Conservation (phyloP, 2,797 vertebrate species). For the Harpagifer antarcticus region DNA sequence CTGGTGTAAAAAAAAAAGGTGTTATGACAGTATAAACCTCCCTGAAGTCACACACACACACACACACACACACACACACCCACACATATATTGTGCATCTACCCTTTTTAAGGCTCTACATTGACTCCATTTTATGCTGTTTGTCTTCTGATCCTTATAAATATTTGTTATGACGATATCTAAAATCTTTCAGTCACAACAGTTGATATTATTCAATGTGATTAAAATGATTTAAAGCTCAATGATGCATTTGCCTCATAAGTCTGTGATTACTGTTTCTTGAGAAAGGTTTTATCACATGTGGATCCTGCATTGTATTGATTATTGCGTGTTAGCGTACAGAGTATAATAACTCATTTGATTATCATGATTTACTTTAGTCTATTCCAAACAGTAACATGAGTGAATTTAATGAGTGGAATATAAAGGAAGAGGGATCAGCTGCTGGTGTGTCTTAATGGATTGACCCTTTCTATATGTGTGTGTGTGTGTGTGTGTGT, state of each 20-base stretch:
- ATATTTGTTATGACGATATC: neutral
- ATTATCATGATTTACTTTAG: slow-evolving; percentile 55
- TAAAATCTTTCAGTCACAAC: neutral
- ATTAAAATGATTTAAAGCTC: too few relatives aligned
- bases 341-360: slow-evolving; percentile 35
- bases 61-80: neutral
- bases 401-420: slow-evolving; percentile 44
- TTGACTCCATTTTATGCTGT: neutral
- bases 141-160: neutral
- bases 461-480: slow-evolving; percentile 62
- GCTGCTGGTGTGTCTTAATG: slow-evolving; percentile 70
- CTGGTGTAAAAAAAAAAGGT: slow-evolving; percentile 63
- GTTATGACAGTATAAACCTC: slow-evolving; percentile 68
- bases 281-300: neutral
- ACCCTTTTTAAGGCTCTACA: slow-evolving; percentile 6
- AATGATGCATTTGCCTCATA: too few relatives aligned
- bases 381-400: slow-evolving; percentile 22
- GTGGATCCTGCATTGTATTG: neutral
- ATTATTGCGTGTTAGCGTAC: slow-evolving; percentile 31
- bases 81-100: neutral
- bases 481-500: slow-evolving; percentile 11
- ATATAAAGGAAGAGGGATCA: slow-evolving; percentile 70
- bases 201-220: neutral
- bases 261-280: too few relatives aligned
- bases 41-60: slow-evolving; percentile 49